Evolutionary conservation across 2,888 invertebrate species (phyloP).

Genomic region (Argyresthia goedartella): DNA sequence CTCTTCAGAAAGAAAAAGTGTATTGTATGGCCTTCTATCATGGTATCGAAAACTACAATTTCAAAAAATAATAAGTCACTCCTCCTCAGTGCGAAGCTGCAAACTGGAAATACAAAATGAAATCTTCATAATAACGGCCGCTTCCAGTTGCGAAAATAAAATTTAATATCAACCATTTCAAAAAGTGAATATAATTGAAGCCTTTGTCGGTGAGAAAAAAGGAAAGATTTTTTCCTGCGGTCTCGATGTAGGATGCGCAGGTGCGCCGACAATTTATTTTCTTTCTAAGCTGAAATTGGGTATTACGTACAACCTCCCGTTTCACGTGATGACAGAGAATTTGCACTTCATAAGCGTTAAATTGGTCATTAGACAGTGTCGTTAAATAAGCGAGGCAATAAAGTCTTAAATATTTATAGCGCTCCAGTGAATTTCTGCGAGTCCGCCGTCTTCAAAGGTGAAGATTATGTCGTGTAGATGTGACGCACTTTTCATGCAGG

Average conservation of each 20-base stretch:
- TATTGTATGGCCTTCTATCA: too few relatives aligned
- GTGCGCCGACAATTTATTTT: constrained; percentile 51
- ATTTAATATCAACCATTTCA: neutral
- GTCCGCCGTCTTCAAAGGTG: neutral
- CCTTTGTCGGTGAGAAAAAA: neutral
- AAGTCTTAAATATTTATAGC: constrained; percentile 20
- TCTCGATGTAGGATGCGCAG: constrained; percentile 17
- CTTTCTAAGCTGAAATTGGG: constrained; percentile 57
- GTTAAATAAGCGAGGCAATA: constrained; percentile 47
- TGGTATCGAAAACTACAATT: too few relatives aligned
- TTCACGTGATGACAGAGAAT: constrained; percentile 59
- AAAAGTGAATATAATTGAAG: neutral
- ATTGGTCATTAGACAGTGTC: constrained; percentile 57
- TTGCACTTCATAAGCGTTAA: constrained; percentile 67
- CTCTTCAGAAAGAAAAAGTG: too few relatives aligned
- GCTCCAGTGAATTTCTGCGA: neutral
- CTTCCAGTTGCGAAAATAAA: neutral
- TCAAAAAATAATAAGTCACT: neutral
- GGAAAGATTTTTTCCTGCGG: neutral
- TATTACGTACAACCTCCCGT: constrained; percentile 52
- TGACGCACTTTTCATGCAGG: too few relatives aligned
- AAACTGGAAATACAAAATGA: neutral
- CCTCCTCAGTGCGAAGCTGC: neutral
- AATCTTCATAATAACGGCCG: neutral
- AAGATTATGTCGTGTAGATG: too few relatives aligned